Base-by-base conservation (phyloP, 2,113 vertebrate species). In the Ciconia boyciana region DNA sequence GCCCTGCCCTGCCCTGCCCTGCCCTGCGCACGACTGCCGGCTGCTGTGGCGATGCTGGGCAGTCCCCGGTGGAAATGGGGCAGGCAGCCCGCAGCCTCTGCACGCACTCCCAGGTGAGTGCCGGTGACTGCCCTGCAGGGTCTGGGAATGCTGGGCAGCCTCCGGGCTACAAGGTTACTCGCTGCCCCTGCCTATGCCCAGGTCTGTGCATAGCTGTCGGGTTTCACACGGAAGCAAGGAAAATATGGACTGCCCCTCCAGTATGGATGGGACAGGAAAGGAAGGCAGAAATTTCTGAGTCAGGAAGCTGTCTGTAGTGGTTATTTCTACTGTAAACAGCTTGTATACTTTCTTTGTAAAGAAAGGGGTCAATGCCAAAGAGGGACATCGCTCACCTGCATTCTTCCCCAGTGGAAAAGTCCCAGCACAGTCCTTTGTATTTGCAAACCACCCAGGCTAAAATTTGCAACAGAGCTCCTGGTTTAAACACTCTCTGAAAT, bases 231-330 rank as follows among this genome's bases (percentile, higher is more conserved):
- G 39, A 41, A 32, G 48, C 81, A 9, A 44, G 58, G 24, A 10
- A 5, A 17, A 49, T 5, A 0, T 0, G 29, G 70, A 25, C 4
- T 2, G 74, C 5, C 14, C 36, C 44, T 7, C 13, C 46, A 0
- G 61, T 8, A 3, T 0, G 54, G 49, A 2, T 1, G 10, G 39
- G 29, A 1, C 3, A 25, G 64, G 15, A 6, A 6, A 49, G 54
- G 36, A 2, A 7, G 39, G 48, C n/a, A 19, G 62, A 12, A 29
- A 13, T 43, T 22, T 7, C 60, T 1, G 51, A 15, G 41, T 0
- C 1, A 32, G 39, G 60, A 16, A n/a, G 4, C 14, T 10, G 46
- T 2, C 48, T 8, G 90, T 3, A 4, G 44, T 15, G 8, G 64
- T 11, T 18, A 0, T 0, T 11, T 17, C 51, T 22, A 0, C 80